Evolutionary conservation across 2,113 vertebrate genomes (phyloP).

Genomic region (Chaetodon trifascialis): DNA sequence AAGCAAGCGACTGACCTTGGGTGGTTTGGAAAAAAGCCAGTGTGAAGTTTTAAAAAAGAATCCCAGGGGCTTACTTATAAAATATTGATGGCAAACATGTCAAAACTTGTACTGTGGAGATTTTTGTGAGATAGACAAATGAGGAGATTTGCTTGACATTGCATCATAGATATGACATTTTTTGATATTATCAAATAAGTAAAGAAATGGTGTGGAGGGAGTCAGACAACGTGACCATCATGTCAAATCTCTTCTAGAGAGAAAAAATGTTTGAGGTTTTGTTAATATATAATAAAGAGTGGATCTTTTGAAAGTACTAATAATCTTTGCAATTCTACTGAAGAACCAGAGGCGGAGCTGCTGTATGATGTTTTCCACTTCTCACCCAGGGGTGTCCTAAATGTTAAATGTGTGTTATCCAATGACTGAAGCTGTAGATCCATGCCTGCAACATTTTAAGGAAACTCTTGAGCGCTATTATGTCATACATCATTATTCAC

Average conservation of each 20-base stretch:
- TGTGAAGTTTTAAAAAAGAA: conserved; percentile 56
- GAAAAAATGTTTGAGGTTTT: conserved; percentile 33
- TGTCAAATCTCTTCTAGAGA: conserved; percentile 36
- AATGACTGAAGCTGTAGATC: conserved; percentile 83
- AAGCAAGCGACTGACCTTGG: conserved; percentile 55
- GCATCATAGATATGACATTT: conserved; percentile 74
- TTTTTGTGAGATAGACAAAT: conserved; percentile 75
- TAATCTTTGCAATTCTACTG: conserved; percentile 19
- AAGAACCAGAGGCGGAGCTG: conserved; percentile 28
- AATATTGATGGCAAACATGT: conserved; percentile 74
- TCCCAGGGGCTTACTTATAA: conserved; percentile 56
- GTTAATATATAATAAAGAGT: conserved; percentile 22
- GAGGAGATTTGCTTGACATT: conserved; percentile 79
- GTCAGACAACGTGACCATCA: conserved; percentile 47
- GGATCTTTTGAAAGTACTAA: background rate
- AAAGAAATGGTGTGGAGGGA: conserved; percentile 48
- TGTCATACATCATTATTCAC: conserved; percentile 93
- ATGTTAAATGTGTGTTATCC: conserved; percentile 71
- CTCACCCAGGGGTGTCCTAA: conserved; percentile 20
- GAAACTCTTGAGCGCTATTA: conserved; percentile 90
- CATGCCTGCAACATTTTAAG: conserved; percentile 83
- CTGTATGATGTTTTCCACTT: background rate
- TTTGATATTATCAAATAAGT: conserved; percentile 68
- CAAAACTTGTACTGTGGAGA: conserved; percentile 67
- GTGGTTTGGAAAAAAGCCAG: conserved; percentile 27